phyloP scores from a whole-genome alignment of 2,797 vertebrate species.

The Phrynocephalus guinanensis region DNA sequence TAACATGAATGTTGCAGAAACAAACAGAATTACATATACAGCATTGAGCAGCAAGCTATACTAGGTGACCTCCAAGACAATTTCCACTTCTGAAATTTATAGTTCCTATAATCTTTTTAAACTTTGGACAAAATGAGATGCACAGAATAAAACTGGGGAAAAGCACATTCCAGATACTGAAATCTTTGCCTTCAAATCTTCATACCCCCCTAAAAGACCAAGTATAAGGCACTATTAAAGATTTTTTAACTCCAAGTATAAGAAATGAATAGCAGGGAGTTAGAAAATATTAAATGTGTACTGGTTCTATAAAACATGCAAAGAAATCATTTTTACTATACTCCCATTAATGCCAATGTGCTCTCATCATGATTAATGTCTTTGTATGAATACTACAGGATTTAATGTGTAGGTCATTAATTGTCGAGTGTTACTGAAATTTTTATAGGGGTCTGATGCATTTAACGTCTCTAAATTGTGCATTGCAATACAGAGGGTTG shows the following conservation, averaged over 20 bases:
- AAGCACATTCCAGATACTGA: background rate
- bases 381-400: slow-evolving; percentile 20
- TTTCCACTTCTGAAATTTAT: background rate
- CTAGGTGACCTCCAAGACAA: background rate
- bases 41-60: background rate
- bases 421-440: slow-evolving; percentile 16
- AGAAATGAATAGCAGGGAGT: background rate
- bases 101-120: background rate
- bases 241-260: background rate
- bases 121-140: too few relatives aligned
- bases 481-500: background rate
- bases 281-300: slow-evolving; percentile 1
- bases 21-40: background rate
- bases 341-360: background rate
- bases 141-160: background rate
- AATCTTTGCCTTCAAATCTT: background rate
- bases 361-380: background rate
- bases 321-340: slow-evolving; percentile 20
- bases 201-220: background rate
- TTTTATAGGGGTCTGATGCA: background rate
- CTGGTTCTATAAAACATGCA: background rate
- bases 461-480: slow-evolving; percentile 20
- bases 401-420: slow-evolving; percentile 13
- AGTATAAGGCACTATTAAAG: background rate
- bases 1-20: background rate